A percentile compares a stretch with the other conserved stretches of the same genome.
Conservation (phyloP, 2,797 vertebrate species). For the Parauchenoglanis ngamensis region DNA sequence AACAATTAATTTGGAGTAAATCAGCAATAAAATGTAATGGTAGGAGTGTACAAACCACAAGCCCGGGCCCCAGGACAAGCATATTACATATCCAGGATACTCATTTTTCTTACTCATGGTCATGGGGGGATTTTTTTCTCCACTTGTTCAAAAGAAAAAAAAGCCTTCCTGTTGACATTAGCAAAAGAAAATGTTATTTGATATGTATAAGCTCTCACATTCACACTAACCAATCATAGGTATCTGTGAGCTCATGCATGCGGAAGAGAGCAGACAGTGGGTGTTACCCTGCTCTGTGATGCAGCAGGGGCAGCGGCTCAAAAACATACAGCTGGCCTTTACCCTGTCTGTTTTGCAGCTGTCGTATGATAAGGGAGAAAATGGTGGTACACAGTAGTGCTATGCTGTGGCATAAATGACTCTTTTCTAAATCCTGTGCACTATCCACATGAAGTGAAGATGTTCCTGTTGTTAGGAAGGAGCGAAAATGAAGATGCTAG, state of each 20-base stretch:
- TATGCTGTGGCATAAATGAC: neutral
- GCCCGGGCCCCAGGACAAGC: neutral
- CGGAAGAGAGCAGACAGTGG: neutral
- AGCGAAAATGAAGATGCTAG: neutral
- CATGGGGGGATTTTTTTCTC: neutral
- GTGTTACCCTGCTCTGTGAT: neutral
- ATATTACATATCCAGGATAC: neutral
- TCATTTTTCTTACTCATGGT: no score
- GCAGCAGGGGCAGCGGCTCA: neutral
- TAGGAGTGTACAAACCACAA: constrained; percentile 20
- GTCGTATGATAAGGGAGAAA: neutral
- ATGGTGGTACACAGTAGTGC: neutral
- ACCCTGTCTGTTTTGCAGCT: neutral
- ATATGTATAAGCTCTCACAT: neutral
- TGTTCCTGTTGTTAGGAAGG: neutral
- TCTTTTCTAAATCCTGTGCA: neutral
- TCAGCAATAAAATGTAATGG: neutral
- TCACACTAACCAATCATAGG: neutral
- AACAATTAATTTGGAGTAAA: neutral
- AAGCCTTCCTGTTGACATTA: neutral
- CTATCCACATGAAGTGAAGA: neutral
- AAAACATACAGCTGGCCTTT: neutral
- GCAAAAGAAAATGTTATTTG: neutral
- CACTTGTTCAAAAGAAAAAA: neutral
- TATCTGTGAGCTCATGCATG: neutral